Evolutionary conservation across 2,113 vertebrate genomes (phyloP).

Genomic region (Ptyas mucosa): DNA sequence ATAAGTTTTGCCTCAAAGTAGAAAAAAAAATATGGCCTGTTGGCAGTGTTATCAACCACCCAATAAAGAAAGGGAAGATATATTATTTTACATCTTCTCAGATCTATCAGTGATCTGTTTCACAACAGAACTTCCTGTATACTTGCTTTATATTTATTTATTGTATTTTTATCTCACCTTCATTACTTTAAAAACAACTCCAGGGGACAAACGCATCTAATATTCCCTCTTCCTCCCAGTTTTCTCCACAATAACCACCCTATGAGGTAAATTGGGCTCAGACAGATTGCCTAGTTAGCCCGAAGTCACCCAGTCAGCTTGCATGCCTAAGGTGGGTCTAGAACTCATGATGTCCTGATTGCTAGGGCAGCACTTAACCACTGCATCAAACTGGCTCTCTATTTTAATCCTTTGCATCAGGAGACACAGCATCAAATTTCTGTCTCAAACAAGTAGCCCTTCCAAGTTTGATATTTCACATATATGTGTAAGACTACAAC

Average conservation of each 20-base stretch:
- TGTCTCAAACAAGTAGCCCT: background rate
- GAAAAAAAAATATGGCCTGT: background rate
- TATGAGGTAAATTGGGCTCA: background rate
- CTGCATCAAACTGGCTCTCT: background rate
- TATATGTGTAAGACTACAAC: background rate
- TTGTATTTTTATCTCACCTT: background rate
- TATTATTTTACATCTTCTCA: background rate
- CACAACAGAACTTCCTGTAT: background rate
- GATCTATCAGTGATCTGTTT: background rate
- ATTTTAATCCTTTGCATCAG: background rate
- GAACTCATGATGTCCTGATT: background rate
- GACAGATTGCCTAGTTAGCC: background rate
- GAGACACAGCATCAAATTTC: background rate
- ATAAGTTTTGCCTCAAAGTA: background rate
- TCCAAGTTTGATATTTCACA: background rate
- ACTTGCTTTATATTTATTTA: background rate
- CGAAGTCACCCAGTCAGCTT: background rate
- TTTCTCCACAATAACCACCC: background rate
- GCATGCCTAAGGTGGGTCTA: background rate
- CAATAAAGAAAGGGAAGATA: background rate
- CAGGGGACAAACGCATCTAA: background rate
- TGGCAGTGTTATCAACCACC: background rate
- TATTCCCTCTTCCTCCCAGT: background rate
- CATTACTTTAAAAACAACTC: too few species aligned
- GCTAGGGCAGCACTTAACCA: background rate